Evolutionary conservation across 2,888 invertebrate genomes (phyloP), one percentile per base, ranked within the genome.

Genomic region (Rhimphoctona megacephalus): DNA sequence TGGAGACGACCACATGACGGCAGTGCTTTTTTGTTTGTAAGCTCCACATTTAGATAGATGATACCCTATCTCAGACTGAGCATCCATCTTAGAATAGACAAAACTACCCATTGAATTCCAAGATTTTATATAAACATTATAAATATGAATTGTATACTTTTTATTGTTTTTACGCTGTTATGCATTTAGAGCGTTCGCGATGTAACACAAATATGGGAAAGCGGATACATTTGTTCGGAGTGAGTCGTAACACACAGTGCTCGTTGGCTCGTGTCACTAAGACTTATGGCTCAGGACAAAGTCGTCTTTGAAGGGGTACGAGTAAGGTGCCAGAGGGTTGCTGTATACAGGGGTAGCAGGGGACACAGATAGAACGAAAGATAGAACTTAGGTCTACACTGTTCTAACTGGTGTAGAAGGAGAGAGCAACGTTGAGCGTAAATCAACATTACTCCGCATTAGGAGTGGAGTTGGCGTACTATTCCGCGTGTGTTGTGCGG

Each of bases 381-480:
- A 64, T 46, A 72, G 73, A 52, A 46, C 39, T 57, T 72, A 79
- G 86, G 80, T 81, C 84, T 86, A 76, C 61, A 0, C 85, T 72
- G 81, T 84, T 82, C 82, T 84, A 85, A 86, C 78, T 78, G 85
- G 88, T 82, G 88, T 83, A 89, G 90, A 90, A 91, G 87, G 90
- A 91, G 91, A 91, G 90, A 92, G 86, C 92, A 90, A 90, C 90
- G 90, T 88, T 88, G 86, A 81, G 81, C 90, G 91, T 94, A 93
- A 94, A 94, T 94, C 94, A 94, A 92, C 94, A 94, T 94, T 94
- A 94, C 92, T 93, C 93, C 93, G 93, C 92, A 94, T 94, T 94
- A 94, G 92, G 82, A 91, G 92, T 90, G 90, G 92, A 93, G 92
- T 93, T 94, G 90, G 85, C 85, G 81, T 80, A 85, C 92, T 90